Evolutionary conservation across 1,140 invertebrate genomes (phyloP).

Genomic region (Chironomus striatipennis): DNA sequence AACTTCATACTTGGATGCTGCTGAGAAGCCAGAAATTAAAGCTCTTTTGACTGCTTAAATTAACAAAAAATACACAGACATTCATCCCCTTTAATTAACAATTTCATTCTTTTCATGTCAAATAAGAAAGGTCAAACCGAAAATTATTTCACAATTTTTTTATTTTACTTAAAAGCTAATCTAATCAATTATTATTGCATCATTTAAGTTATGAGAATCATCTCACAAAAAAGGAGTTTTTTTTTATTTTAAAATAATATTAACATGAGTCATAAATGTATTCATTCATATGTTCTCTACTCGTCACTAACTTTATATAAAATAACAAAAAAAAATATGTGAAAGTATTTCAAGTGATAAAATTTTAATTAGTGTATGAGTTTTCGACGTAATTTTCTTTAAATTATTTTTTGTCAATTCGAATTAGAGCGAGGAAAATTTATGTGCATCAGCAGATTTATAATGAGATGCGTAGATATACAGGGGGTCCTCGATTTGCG

Average conservation of each 20-base stretch:
- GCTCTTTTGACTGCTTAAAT: constrained; percentile 44
- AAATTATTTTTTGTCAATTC: not conserved
- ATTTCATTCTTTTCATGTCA: no score
- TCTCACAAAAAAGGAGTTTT: no score
- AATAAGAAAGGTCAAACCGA: no score
- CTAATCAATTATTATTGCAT: no score
- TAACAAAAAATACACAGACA: not conserved
- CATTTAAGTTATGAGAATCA: no score
- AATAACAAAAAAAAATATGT: not conserved
- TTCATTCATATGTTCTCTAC: not conserved
- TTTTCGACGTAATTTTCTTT: not conserved
- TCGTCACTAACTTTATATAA: not conserved
- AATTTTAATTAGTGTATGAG: not conserved
- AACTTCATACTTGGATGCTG: constrained; percentile 73
- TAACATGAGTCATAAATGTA: no score
- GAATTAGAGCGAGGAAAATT: constrained; percentile 1
- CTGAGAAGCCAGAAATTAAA: constrained; percentile 89
- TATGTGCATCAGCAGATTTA: not conserved
- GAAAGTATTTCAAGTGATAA: constrained; percentile 14
- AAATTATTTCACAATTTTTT: no score
- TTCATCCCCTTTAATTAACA: no score
- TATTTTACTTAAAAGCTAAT: no score
- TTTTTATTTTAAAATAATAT: no score
- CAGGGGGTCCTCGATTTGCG: no score
- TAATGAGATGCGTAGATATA: no score